Conservation (phyloP, 2,113 vertebrate species). For the Monarcha castaneiventris region DNA sequence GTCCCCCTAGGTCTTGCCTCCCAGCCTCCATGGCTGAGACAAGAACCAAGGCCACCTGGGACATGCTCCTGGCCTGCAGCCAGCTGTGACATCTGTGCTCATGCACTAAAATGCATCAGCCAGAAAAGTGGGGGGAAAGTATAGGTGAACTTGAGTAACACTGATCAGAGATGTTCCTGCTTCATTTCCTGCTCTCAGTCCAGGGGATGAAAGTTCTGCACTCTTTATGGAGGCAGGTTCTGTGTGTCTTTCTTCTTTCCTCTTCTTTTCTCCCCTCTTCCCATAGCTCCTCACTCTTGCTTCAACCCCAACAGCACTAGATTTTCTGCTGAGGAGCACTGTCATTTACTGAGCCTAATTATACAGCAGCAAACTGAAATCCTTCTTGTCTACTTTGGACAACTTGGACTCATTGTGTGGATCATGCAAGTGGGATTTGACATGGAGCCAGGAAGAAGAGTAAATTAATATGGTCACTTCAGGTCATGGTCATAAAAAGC, state of each 20-base stretch:
- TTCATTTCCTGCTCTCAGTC: neutral
- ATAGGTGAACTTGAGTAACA: rapidly evolving
- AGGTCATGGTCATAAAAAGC: conserved; percentile 19
- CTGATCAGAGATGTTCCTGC: neutral
- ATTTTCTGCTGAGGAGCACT: neutral
- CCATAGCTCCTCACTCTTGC: neutral
- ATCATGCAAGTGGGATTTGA: neutral
- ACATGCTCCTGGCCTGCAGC: neutral
- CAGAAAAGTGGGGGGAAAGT: neutral
- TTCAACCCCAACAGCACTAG: neutral
- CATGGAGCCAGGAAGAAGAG: neutral
- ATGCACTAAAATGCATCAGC: neutral
- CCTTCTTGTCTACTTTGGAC: neutral
- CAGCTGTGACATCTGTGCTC: neutral
- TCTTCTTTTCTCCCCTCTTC: neutral
- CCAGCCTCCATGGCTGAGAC: neutral
- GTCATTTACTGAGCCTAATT: neutral
- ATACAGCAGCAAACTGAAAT: neutral
- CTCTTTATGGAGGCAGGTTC: neutral
- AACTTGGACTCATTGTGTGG: neutral
- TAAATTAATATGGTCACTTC: neutral
- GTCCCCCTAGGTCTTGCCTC: neutral
- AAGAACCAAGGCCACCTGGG: neutral
- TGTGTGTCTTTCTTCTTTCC: neutral
- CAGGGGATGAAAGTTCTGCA: neutral